Percentiles rank a stretch among this genome's conserved stretches.
Conservation (phyloP, 2,797 vertebrate species). For the Miichthys miiuy region DNA sequence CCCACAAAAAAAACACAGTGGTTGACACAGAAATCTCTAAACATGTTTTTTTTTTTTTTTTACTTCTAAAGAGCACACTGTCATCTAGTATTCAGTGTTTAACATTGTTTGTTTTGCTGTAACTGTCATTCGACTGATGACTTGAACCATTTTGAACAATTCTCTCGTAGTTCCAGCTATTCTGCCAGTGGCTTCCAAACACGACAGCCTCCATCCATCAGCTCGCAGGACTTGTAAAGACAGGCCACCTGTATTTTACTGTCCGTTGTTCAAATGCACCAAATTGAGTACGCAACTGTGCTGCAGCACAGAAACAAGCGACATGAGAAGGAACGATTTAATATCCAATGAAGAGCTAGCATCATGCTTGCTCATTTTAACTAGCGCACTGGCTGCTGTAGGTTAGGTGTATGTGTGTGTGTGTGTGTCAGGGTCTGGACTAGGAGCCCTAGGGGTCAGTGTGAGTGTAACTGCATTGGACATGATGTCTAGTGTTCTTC, state of each 20-base stretch:
- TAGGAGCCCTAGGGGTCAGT: constrained; percentile 61
- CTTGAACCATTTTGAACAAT: neutral
- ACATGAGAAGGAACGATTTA: neutral
- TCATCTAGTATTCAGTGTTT: neutral
- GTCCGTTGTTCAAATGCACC: constrained; percentile 8
- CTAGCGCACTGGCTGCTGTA: constrained; percentile 18
- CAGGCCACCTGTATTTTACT: neutral
- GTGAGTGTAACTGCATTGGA: constrained; percentile 75
- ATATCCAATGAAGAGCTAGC: neutral
- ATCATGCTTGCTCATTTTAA: constrained; percentile 26
- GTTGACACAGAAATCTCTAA: neutral
- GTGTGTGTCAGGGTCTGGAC: constrained; percentile 60
- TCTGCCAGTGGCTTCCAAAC: too few relatives aligned
- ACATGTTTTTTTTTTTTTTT: neutral
- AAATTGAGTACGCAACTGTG: neutral
- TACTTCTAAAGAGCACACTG: neutral
- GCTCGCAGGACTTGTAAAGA: neutral
- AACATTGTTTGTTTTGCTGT: too few relatives aligned
- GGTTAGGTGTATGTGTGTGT: constrained; percentile 33
- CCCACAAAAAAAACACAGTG: neutral
- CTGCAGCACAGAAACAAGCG: constrained; percentile 1
- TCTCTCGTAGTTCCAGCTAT: too few relatives aligned
- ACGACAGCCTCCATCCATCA: neutral
- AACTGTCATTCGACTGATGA: neutral
- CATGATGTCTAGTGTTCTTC: constrained; percentile 73